Percentiles rank a stretch among this genome's conserved stretches.
These are phyloP conservation scores for Metellina segmentata DNA, from an alignment of 2,888 invertebrate genomes.

Conservation along the genomic window DNA sequence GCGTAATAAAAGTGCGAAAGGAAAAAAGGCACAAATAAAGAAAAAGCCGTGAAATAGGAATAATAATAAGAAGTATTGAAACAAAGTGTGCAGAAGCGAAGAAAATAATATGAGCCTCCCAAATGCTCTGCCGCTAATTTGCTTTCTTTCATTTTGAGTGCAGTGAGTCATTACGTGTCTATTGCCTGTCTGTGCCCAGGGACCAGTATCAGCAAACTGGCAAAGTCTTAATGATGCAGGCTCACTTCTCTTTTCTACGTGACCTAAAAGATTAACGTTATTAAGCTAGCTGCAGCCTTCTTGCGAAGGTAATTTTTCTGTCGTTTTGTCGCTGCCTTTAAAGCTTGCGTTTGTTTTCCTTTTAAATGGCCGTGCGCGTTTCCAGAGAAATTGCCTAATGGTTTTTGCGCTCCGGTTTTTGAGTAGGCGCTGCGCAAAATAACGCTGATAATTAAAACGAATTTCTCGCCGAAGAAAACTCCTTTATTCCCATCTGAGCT, in stretches of 20 bases:
- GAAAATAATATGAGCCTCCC: constrained; percentile 71
- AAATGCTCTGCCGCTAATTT: constrained; percentile 72
- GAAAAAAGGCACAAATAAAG: constrained; percentile 56
- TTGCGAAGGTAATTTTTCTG: constrained; percentile 74
- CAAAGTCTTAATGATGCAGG: constrained; percentile 73
- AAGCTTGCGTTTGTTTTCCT: constrained; percentile 59
- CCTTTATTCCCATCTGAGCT: constrained; percentile 68
- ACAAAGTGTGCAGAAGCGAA: constrained; percentile 68
- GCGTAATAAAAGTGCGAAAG: constrained; percentile 17
- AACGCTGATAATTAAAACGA: constrained; percentile 76
- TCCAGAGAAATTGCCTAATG: constrained; percentile 72
- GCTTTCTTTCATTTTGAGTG: constrained; percentile 75
- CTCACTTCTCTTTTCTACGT: constrained; percentile 72
- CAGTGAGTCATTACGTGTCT: constrained; percentile 74
- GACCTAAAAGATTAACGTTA: constrained; percentile 77
- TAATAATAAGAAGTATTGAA: constrained; percentile 75
- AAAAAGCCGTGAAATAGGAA: constrained; percentile 67
- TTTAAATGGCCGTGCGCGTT: constrained; percentile 52
- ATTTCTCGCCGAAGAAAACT: constrained; percentile 75
- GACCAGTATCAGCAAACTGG: constrained; percentile 74
- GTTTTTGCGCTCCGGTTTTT: constrained; percentile 73
- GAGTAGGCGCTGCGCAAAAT: constrained; percentile 62
- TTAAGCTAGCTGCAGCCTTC: constrained; percentile 67
- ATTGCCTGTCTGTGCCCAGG: constrained; percentile 73
- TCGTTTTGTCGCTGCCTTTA: constrained; percentile 59